Conservation (phyloP, 2,113 vertebrate species). For the Suncus etruscus region DNA sequence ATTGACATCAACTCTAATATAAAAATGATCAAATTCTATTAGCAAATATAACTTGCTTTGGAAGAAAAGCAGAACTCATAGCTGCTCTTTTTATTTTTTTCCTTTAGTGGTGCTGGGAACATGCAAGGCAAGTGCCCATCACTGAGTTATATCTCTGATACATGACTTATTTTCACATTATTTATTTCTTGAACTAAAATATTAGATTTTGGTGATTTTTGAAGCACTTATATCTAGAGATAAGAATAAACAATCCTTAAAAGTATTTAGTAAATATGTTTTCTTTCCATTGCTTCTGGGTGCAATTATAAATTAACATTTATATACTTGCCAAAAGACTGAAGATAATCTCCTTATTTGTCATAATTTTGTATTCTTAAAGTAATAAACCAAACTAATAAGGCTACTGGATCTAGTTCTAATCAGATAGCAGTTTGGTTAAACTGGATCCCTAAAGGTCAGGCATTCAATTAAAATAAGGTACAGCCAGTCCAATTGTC, state of each 20-base stretch:
- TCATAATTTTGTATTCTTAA: slow-evolving; percentile 64
- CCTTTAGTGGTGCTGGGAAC: too few relatives aligned
- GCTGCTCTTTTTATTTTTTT: too few relatives aligned
- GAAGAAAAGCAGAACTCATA: slow-evolving; percentile 12
- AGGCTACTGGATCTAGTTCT: slow-evolving; percentile 65
- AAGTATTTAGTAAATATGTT: not conserved
- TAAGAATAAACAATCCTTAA: not conserved
- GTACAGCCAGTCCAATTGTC: slow-evolving; percentile 22
- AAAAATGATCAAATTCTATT: slow-evolving; percentile 41
- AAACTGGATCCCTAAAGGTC: slow-evolving; percentile 70
- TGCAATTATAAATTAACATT: slow-evolving; percentile 48
- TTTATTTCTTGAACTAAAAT: not conserved
- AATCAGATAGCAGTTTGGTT: slow-evolving; percentile 66
- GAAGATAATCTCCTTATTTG: slow-evolving; percentile 67
- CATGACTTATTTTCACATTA: not conserved
- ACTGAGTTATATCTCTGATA: too few relatives aligned
- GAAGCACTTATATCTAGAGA: not conserved
- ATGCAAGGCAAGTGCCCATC: too few relatives aligned
- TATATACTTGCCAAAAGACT: slow-evolving; percentile 50
- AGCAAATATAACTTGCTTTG: slow-evolving; percentile 15
- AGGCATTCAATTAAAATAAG: slow-evolving; percentile 76
- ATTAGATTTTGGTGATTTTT: not conserved
- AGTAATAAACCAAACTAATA: slow-evolving; percentile 67
- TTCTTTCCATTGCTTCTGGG: slow-evolving; percentile 57
- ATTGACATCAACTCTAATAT: not conserved